These are phyloP conservation scores for Prionailurus viverrinus DNA, from an alignment of 2,113 vertebrate genomes.

Conservation along the genomic window DNA sequence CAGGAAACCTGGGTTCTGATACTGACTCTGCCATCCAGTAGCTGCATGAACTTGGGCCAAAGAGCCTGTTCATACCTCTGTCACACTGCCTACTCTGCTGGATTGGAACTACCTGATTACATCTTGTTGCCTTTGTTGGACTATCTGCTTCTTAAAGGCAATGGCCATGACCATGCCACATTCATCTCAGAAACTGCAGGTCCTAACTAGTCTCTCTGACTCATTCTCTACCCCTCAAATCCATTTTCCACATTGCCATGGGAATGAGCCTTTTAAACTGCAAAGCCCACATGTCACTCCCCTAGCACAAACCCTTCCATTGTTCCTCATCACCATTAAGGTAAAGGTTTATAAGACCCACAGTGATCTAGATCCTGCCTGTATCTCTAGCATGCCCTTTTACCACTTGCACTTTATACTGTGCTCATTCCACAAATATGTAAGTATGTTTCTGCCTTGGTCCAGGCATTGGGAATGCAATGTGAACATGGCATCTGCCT, in stretches of 20 bases:
- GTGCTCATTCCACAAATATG: conserved; percentile 10
- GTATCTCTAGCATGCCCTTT: background rate
- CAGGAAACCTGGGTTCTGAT: background rate
- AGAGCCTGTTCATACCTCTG: background rate
- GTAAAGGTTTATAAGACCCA: background rate
- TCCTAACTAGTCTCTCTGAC: conserved; percentile 24
- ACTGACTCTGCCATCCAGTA: background rate
- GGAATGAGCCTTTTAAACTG: conserved; percentile 44
- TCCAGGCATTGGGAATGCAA: background rate
- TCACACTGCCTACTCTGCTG: background rate
- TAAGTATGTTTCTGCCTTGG: conserved; percentile 32
- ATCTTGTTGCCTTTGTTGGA: background rate
- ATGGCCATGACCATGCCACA: background rate
- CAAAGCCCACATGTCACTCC: background rate
- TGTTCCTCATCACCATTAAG: conserved; percentile 7
- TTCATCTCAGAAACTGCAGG: background rate
- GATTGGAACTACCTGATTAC: background rate
- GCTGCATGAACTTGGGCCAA: background rate
- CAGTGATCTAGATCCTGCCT: background rate
- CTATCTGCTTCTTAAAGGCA: conserved; percentile 30
- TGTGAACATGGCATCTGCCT: background rate
- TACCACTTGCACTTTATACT: background rate
- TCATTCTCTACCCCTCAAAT: background rate
- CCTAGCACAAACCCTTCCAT: conserved; percentile 19
- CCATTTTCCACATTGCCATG: background rate